Base-by-base conservation (phyloP, 1,140 invertebrate genomes). In the Ceratoteleas bidentatus region DNA sequence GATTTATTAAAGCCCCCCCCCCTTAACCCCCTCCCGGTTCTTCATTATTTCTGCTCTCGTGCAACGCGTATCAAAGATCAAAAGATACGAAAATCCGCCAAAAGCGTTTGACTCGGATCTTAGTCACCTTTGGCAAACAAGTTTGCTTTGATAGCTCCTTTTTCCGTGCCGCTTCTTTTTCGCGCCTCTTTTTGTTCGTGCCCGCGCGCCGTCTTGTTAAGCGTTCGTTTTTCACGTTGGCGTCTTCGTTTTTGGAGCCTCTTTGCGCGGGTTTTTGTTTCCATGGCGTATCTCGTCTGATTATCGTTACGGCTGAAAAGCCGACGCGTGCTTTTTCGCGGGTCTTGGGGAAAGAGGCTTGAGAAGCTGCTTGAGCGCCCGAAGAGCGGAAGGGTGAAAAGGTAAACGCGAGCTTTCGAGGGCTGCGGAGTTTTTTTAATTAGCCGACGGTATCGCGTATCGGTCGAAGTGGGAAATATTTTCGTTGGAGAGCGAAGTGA, bases 21-120 rank as follows among this genome's bases (percentile, higher is more conserved):
- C 54, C 47, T 32, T 53, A 40, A 49, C 16, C 16, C 56, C 5
- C 36, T 56, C n/a, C 65, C 38, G 66, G 50, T 66, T 62, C 69
- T 74, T 75, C 78, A 69, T 75, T 81, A 74, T 81, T 75, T 81
- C 56, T 70, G 43, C 58, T 58, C 56, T 76, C 50, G 47, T 40
- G 64, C 54, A 76, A 34, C 53, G 34, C 50, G 64, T 72, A 69
- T 74, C 58, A 74, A 62, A 74, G 64, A 75, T 70, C 78, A 81
- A 81, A 81, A 74, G 70, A 81, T 64, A 68, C 65, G 65, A 81
- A 69, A 81, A 73, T 81, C 70, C 70, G 70, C 64, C 65, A 81
- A 81, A 81, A 75, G 70, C 78, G 50, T 70, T 75, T 75, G 50
- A 64, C 78, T 75, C 58, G 50, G 69, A 81, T 74, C 78, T 64